Conservation (phyloP, 2,113 vertebrate genomes). For the Phoxinus phoxinus region DNA sequence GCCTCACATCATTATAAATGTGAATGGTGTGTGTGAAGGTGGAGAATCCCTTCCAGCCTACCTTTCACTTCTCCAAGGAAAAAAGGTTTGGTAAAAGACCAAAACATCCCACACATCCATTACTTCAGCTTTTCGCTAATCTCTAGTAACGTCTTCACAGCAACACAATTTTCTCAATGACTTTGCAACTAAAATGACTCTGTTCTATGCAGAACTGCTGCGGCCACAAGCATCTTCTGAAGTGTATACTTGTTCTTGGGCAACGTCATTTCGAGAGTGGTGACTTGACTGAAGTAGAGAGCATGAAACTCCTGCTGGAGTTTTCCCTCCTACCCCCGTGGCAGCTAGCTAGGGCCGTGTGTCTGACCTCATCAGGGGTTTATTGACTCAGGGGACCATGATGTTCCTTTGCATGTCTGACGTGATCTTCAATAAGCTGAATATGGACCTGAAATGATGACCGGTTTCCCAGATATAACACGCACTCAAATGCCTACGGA, state of each 20-base stretch:
- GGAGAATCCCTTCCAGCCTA: slow-evolving; percentile 69
- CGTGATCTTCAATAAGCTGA: background rate
- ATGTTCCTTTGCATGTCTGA: slow-evolving; percentile 1
- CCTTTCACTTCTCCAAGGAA: slow-evolving; percentile 59
- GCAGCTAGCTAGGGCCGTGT: slow-evolving; percentile 8
- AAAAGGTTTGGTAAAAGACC: slow-evolving; percentile 25
- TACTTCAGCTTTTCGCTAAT: slow-evolving; percentile 33
- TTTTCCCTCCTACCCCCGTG: slow-evolving; percentile 44
- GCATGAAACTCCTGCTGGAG: slow-evolving; percentile 51
- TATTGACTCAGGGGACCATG: slow-evolving; percentile 47
- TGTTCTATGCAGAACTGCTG: background rate
- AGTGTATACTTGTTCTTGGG: slow-evolving; percentile 1
- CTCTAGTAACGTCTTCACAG: slow-evolving; percentile 23
- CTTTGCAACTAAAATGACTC: slow-evolving; percentile 21
- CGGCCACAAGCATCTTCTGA: background rate
- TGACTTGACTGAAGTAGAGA: slow-evolving; percentile 47
- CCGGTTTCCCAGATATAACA: background rate
- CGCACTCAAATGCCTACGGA: background rate
- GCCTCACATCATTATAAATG: slow-evolving; percentile 39
- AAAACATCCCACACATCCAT: slow-evolving; percentile 38
- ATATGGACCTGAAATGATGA: background rate
- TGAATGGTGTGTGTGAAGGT: slow-evolving; percentile 52
- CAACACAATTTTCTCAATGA: background rate
- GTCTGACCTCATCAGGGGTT: slow-evolving; percentile 18
- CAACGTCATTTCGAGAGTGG: slow-evolving; percentile 53